Base-by-base conservation (phyloP, 1,140 invertebrate species). In the Scaptodrosophila lebanonensis region DNA sequence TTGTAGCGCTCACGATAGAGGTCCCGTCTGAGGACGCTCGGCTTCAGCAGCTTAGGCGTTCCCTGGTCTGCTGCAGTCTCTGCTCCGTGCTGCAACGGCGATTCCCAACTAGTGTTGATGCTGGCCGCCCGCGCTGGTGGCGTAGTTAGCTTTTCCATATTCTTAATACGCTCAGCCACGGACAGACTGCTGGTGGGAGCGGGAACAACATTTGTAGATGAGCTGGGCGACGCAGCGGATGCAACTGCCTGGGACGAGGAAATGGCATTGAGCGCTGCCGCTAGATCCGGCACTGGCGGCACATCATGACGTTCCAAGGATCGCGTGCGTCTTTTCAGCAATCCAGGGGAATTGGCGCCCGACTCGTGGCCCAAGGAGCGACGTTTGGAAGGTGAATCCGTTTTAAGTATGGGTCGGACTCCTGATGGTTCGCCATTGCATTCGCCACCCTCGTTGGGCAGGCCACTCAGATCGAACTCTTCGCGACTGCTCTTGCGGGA, bases 401-500 rank as follows among this genome's bases (percentile, higher is more conserved):
- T 70, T 49, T 86, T 87, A 0, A 84, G 40, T 22, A 86, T 85
- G 7, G 85, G 83, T 43, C 62, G 62, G 54, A 83, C 9, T 12
- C 18, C 12, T 2, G 8, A 38, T 53, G 43, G 17, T 29, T 56
- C 52, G 38, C 52, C 47, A 42, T 12, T 4, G 47, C 38, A 30
- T 61, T 8, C 63, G 2, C 45, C 50, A 32, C 42, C 36, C n/a
- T 69, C 63, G 39, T 49, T 64, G 17, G 29, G 62, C 11, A 59
- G 2, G 2, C 56, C 57, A 36, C 56, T 53, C 17, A 82, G 18
- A 38, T 84, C 84, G 30, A 85, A 85, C 51, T 86, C 86, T 47
- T 87, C 85, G 17, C 86, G 71, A 2, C 91, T 92, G 48, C 90
- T 89, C 60, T 91, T 92, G 64, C 91, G 90, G 0, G 91, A 90